Conservation (phyloP, 2,888 invertebrate genomes). For the Euzetes globulus region DNA sequence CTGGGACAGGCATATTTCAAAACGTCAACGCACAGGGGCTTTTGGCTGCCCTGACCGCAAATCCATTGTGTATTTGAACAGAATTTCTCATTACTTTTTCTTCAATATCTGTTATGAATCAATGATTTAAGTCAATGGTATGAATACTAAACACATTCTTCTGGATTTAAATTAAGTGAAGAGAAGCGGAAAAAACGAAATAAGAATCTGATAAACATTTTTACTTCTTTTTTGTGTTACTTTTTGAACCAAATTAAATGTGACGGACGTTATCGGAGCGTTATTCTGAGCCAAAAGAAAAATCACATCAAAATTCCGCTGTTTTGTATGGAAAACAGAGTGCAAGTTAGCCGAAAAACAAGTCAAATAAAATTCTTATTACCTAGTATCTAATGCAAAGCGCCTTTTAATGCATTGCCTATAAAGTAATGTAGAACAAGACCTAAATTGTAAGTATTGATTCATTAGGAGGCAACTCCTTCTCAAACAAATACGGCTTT, state of each 20-base stretch:
- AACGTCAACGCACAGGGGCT: too few species aligned
- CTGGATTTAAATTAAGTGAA: not conserved
- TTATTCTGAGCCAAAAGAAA: not conserved
- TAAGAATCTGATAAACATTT: not conserved
- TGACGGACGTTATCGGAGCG: not conserved
- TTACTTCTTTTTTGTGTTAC: not conserved
- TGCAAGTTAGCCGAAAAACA: not conserved
- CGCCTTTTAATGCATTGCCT: not conserved
- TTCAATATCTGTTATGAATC: too few species aligned
- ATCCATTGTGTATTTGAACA: too few species aligned
- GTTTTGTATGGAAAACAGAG: not conserved
- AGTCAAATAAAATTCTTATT: not conserved
- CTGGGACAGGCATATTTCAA: too few species aligned
- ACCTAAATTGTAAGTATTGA: not conserved
- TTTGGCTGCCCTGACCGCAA: too few species aligned
- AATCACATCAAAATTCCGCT: not conserved
- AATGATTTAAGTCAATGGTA: too few species aligned
- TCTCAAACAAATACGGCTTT: not conserved
- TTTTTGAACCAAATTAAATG: not conserved
- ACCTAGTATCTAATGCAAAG: too few species aligned
- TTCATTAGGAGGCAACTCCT: constrained; percentile 15
- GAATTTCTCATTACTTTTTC: too few species aligned
- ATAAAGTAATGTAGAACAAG: not conserved
- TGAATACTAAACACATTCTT: too few species aligned
- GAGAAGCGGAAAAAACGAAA: not conserved